Base-by-base conservation (phyloP, 2,888 invertebrate genomes). In the Brassicogethes aeneus region DNA sequence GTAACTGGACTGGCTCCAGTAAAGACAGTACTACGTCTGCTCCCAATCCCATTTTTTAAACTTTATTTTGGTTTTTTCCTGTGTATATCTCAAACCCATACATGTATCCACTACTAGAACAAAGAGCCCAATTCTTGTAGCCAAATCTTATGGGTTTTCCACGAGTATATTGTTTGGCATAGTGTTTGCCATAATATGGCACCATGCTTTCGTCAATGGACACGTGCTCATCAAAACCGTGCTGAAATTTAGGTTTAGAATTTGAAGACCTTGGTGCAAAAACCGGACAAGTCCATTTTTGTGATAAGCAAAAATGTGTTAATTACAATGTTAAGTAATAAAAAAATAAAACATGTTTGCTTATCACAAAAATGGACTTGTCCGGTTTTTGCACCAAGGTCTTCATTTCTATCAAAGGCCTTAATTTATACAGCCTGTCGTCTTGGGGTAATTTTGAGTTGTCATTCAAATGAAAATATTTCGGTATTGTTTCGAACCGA, bases 71-170 rank as follows among this genome's bases (percentile, higher is more conserved):
- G 5, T 17, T 17, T 47, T 53, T 54, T 16, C 50, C 54, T 10
- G 45, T 51, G 36, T 53, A 51, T 31, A 55, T 52, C 3, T 51
- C 52, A 33, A 54, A 52, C 37, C 39, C 31, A 2, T 48, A 13
- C 47, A 49, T 44, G 39, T 48, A 56, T 10, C 49, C 53, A 35
- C 33, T 45, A 36, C 39, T 48, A n/a, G 43, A 45, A 36, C 52
- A 51, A 14, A 53, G 14, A 5, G 48, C 47, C 48, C 45, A 51
- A 38, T 48, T 50, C 38, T 52, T 52, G n/a, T n/a, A n/a, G n/a
- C n/a, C n/a, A n/a, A n/a, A n/a, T n/a, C n/a, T n/a, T n/a, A n/a
- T n/a, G n/a, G n/a, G n/a, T n/a, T n/a, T n/a, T n/a, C n/a, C n/a
- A n/a, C n/a, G n/a, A n/a, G n/a, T n/a, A n/a, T n/a, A n/a, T n/a